phyloP scores from a whole-genome alignment of 2,797 vertebrate genomes.

The Anabacerthia variegaticeps region DNA sequence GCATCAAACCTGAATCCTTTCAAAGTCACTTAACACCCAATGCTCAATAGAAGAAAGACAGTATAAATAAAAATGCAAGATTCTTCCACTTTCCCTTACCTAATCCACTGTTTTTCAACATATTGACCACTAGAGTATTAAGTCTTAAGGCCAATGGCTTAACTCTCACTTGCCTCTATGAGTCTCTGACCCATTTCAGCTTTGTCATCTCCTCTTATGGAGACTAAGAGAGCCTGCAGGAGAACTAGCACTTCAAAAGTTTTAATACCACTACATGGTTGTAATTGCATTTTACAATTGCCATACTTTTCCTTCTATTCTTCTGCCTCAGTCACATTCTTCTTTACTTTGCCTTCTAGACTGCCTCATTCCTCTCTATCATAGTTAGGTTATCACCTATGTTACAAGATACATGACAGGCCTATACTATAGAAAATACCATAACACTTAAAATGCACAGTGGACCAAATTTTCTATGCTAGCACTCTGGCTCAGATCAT shows the following conservation, averaged over 20 bases:
- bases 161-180: not conserved
- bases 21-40: not conserved
- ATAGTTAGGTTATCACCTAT: not conserved
- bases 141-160: not conserved
- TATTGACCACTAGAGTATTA: not conserved
- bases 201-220: not conserved
- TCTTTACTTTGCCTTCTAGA: not conserved
- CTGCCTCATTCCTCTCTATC: not conserved
- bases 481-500: not conserved
- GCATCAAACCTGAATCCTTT: not conserved
- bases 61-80: not conserved
- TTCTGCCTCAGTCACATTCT: not conserved
- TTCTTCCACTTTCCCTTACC: not conserved
- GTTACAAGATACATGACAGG: not conserved
- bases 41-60: not conserved
- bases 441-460: not conserved
- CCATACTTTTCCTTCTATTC: not conserved
- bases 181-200: not conserved
- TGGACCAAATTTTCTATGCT: not conserved
- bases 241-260: not conserved
- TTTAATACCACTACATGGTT: not conserved
- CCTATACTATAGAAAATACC: not conserved
- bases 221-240: not conserved
- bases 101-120: not conserved
- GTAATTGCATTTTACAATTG: not conserved